phyloP scores from a whole-genome alignment of 2,888 invertebrate genomes.

The Mimachlamys varia region DNA sequence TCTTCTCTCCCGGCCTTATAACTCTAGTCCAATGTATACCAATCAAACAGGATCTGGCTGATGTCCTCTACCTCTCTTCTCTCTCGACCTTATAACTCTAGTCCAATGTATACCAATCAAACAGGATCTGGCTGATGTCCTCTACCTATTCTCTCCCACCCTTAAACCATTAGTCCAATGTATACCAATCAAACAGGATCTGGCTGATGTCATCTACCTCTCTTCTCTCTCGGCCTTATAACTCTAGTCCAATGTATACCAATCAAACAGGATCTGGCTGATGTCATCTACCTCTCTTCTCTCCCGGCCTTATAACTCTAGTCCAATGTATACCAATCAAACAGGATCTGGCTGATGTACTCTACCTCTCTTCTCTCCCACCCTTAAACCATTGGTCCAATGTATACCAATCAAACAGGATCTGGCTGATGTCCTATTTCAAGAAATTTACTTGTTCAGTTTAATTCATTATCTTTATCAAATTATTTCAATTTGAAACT shows the following conservation, averaged over 20 bases:
- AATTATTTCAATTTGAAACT: no score
- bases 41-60: no score
- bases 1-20: no score
- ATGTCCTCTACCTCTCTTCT: no score
- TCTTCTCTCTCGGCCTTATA: neutral
- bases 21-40: no score
- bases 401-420: conserved; percentile 92
- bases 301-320: conserved; percentile 94
- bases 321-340: conserved; percentile 97
- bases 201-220: conserved; percentile 87
- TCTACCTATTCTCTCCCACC: conserved; percentile 94
- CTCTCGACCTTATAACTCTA: no score
- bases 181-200: conserved; percentile 90
- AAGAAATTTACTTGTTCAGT: no score
- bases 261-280: conserved; percentile 87
- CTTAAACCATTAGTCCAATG: conserved; percentile 98
- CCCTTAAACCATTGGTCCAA: conserved; percentile 86
- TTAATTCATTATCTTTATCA: no score
- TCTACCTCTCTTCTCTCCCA: conserved; percentile 79
- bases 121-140: no score
- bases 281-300: conserved; percentile 91
- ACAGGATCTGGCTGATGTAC: conserved; percentile 88
- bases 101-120: no score
- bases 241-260: conserved; percentile 92
- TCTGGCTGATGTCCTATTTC: conserved; percentile 86